Base-by-base conservation (phyloP, 2,113 vertebrate genomes). In the Pagrus major region DNA sequence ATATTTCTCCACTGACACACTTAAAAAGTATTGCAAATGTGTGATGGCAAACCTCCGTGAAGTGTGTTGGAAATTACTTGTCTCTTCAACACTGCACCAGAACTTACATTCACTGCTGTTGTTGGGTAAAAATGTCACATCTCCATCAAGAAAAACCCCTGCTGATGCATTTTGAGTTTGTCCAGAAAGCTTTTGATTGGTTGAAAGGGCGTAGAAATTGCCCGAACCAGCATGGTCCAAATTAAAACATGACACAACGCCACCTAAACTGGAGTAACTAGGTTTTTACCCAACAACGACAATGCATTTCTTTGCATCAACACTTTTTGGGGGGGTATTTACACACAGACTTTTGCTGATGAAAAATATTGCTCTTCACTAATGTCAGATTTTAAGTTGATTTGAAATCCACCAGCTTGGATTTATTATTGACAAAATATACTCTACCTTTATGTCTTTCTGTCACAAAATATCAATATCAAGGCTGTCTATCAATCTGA, bases 291-390 rank as follows among this genome's bases (percentile, higher is more conserved):
- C 27, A 66, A 66, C 27, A 46, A 27, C 21, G 18, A 9, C 33
- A 37, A 69, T 11, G 25, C 25, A 3, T 29, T 37, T 6, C 42
- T n/a, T 33, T 31, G 51, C n/a, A 6, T 47, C 39, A 15, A 68
- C 8, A 21, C 46, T 31, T 29, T 39, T 77, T 18, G n/a, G 70
- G 10, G 3, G 20, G 3, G 16, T 76, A 73, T 82, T 70, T 87
- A 80, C 60, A 78, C 68, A 84, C 74, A 76, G 80, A 69, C 72
- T 69, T 58, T 60, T 55, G 63, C 71, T 86, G 78, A 71, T 79
- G 68, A 84, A 87, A 85, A 84, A 81, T 89, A 89, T 87, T 89
- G 80, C 85, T 86, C 56, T 82, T 85, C 27, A 67, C 61, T 74
- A 74, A 85, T 68, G 56, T 71, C 59, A 73, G 52, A 70, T 18